phyloP scores from a whole-genome alignment of 2,797 vertebrate species.

The Erpetoichthys calabaricus region DNA sequence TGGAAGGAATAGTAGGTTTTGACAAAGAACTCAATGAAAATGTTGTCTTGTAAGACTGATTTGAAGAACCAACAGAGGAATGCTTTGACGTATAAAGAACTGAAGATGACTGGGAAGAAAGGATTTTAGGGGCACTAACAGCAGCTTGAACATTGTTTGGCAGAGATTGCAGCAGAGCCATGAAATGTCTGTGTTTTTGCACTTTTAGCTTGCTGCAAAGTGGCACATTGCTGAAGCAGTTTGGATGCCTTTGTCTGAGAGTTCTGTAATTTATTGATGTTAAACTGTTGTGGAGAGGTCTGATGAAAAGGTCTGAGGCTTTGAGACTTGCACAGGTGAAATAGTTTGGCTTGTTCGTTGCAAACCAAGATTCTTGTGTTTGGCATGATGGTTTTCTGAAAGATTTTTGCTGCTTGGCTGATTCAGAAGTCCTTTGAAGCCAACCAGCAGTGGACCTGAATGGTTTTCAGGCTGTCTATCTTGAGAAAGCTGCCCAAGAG shows the following conservation, averaged over 20 bases:
- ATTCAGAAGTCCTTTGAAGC: conserved; percentile 58
- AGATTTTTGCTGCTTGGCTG: conserved; percentile 41
- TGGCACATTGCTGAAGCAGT: conserved; percentile 41
- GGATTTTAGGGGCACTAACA: conserved; percentile 36
- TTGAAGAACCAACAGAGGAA: conserved; percentile 22
- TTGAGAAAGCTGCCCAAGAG: conserved; percentile 40
- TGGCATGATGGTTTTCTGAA: conserved; percentile 58
- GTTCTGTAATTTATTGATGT: conserved; percentile 38
- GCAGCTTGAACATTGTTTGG: conserved; percentile 22
- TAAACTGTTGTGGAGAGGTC: conserved; percentile 26
- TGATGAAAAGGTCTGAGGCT: conserved; percentile 47
- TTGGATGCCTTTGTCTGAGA: conserved; percentile 33
- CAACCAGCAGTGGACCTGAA: conserved; percentile 32
- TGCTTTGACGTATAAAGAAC: conserved; percentile 43
- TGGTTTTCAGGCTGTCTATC: conserved; percentile 49
- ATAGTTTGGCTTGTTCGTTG: conserved; percentile 23
- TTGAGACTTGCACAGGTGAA: neutral
- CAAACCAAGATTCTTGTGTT: conserved; percentile 55
- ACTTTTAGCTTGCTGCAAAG: conserved; percentile 47
- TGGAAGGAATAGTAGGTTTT: conserved; percentile 37
- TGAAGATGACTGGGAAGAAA: conserved; percentile 14
- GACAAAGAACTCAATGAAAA: conserved; percentile 38
- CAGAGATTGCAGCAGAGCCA: conserved; percentile 19
- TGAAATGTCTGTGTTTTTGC: conserved; percentile 51
- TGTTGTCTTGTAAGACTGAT: conserved; percentile 41